Evolutionary conservation across 2,888 invertebrate species (phyloP).

Genomic region (Laothoe populi): DNA sequence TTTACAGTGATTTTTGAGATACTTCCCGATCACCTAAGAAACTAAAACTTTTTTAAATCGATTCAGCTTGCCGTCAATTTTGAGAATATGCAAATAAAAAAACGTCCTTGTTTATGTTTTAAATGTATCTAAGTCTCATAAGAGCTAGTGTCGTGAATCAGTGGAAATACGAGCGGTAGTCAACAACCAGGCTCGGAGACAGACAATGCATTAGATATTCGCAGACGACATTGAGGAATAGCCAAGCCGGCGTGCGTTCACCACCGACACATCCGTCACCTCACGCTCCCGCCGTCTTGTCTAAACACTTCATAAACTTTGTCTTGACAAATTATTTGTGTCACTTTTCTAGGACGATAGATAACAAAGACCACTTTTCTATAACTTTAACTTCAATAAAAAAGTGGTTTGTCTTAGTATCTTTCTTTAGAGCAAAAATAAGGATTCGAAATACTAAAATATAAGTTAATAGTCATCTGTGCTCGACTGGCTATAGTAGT

Average conservation of each 20-base stretch:
- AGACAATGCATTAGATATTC: slow-evolving; percentile 64
- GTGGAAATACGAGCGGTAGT: slow-evolving; percentile 41
- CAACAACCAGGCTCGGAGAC: slow-evolving; percentile 31
- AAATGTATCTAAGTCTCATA: no score
- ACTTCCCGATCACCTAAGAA: no score
- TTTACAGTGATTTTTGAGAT: no score
- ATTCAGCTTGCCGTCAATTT: no score
- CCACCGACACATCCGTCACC: slow-evolving; percentile 65
- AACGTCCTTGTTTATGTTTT: neutral
- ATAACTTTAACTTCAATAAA: neutral
- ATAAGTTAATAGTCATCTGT: no score
- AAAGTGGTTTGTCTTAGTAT: neutral
- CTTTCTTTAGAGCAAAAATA: neutral
- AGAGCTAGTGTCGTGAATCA: slow-evolving; percentile 41
- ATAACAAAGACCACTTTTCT: neutral
- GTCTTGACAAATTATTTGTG: slow-evolving; percentile 56
- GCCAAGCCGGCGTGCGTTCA: slow-evolving; percentile 54
- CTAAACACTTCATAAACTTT: slow-evolving; percentile 60
- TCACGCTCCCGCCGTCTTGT: slow-evolving; percentile 38
- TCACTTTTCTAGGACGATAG: slow-evolving; percentile 35
- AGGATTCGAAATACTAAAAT: neutral
- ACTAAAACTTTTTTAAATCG: no score
- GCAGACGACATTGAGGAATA: slow-evolving; percentile 73
- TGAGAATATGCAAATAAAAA: no score
- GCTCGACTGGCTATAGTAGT: no score